phyloP scores from a whole-genome alignment of 2,888 invertebrate genomes.

The Oscheius sp. region DNA sequence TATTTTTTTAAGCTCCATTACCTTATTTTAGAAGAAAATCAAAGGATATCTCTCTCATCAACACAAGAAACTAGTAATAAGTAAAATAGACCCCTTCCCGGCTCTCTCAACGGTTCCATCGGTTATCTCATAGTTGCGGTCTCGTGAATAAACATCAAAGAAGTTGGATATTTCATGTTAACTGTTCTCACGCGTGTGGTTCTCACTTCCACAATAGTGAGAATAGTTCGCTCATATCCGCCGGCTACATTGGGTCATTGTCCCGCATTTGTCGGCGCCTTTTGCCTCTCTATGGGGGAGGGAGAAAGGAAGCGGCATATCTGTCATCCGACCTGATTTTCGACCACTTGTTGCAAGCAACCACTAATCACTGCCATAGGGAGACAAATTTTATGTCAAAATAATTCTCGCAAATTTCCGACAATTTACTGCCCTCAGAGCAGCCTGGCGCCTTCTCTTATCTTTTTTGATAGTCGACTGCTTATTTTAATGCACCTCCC shows the following conservation, averaged over 20 bases:
- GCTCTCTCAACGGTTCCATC: constrained; percentile 62
- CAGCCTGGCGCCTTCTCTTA: constrained; percentile 23
- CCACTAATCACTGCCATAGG: background rate
- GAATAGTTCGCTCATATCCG: background rate
- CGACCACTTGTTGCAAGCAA: background rate
- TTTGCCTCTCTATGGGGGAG: constrained; percentile 1
- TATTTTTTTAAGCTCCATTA: background rate
- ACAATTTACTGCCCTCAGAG: constrained; percentile 18
- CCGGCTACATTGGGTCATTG: background rate
- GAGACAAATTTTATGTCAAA: no score
- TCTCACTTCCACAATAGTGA: background rate
- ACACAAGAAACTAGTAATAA: constrained; percentile 94
- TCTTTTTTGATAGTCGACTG: constrained; percentile 1
- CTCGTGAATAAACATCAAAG: no score
- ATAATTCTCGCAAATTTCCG: no score
- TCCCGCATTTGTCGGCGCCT: background rate
- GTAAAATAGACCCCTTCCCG: constrained; percentile 97
- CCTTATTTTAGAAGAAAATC: constrained; percentile 80
- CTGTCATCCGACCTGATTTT: constrained; percentile 10
- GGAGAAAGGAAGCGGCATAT: no score
- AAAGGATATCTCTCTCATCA: constrained; percentile 97
- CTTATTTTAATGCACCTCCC: constrained; percentile 13
- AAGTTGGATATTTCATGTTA: no score
- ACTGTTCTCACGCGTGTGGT: no score
- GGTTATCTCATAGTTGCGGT: background rate